Evolutionary conservation across 2,888 invertebrate species (phyloP).

Genomic region (Drosophila borborema): DNA sequence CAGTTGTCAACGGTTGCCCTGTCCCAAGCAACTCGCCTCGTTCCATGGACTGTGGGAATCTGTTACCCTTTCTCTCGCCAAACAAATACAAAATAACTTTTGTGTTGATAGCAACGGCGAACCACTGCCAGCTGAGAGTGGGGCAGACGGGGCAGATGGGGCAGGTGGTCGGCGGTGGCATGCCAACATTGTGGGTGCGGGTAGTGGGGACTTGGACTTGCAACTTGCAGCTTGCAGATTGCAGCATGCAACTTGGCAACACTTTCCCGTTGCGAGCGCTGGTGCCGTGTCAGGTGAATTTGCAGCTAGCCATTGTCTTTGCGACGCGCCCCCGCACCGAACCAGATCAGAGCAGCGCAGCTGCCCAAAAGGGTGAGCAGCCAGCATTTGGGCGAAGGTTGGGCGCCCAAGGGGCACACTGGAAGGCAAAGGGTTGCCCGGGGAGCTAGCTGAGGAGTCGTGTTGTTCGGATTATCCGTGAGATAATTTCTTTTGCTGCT

Average conservation of each 20-base stretch:
- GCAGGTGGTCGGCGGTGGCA: background rate
- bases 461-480: slow-evolving; percentile 80
- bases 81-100: slow-evolving; percentile 74
- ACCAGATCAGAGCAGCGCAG: slow-evolving; percentile 7
- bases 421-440: background rate
- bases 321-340: slow-evolving; percentile 67
- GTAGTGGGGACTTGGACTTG: slow-evolving; percentile 37
- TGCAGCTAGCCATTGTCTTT: slow-evolving; percentile 61
- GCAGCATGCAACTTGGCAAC: slow-evolving; percentile 44
- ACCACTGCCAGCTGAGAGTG: slow-evolving; percentile 3
- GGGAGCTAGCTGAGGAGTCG: slow-evolving; percentile 37
- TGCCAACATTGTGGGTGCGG: slow-evolving; percentile 14
- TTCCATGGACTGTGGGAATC: slow-evolving; percentile 78
- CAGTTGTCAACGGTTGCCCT: slow-evolving; percentile 69
- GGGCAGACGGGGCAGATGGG: background rate
- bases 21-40: slow-evolving; percentile 22
- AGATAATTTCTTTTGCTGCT: slow-evolving; percentile 70
- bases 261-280: slow-evolving; percentile 36
- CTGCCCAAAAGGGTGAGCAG: slow-evolving; percentile 53
- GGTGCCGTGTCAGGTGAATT: slow-evolving; percentile 63
- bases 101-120: slow-evolving; percentile 56
- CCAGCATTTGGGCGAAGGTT: slow-evolving; percentile 59
- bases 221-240: slow-evolving; percentile 31
- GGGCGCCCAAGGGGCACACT: slow-evolving; percentile 6
- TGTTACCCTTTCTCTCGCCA: slow-evolving; percentile 81